Evolutionary conservation across 2,797 vertebrate species (phyloP).

Genomic region (Hydrocynus forskahlii): DNA sequence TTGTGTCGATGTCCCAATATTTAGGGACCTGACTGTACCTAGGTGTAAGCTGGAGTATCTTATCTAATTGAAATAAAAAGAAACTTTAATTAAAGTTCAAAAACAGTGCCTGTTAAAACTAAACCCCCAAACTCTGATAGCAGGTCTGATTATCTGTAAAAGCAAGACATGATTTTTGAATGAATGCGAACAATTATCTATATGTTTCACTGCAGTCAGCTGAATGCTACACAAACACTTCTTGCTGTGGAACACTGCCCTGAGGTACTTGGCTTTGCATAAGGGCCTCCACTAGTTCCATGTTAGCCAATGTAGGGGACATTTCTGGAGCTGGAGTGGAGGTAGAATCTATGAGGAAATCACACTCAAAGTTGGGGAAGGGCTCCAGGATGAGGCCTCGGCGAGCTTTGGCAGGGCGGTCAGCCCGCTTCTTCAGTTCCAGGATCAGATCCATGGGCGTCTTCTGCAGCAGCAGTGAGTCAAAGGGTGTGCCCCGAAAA

Average conservation of each 20-base stretch:
- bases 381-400: constrained; percentile 66
- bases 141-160: not conserved
- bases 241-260: constrained; percentile 62
- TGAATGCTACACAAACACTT: constrained; percentile 73
- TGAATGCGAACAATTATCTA: not conserved
- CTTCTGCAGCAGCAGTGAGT: constrained; percentile 86
- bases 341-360: constrained; percentile 73
- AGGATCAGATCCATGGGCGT: constrained; percentile 77
- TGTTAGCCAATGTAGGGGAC: constrained; percentile 38
- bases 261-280: constrained; percentile 47
- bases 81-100: not conserved
- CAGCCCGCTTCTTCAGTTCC: constrained; percentile 70
- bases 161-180: not conserved
- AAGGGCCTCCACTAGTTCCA: constrained; percentile 34
- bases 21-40: too few species aligned
- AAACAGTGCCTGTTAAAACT: not conserved
- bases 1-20: too few species aligned
- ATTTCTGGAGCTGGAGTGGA: constrained; percentile 61
- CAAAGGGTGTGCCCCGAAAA: constrained; percentile 84
- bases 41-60: not conserved
- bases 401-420: constrained; percentile 53
- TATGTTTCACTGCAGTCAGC: not conserved
- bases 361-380: constrained; percentile 87
- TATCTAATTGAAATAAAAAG: not conserved
- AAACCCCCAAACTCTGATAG: not conserved